Base-by-base conservation (phyloP, 2,888 invertebrate genomes). In the Lissonota sp. region DNA sequence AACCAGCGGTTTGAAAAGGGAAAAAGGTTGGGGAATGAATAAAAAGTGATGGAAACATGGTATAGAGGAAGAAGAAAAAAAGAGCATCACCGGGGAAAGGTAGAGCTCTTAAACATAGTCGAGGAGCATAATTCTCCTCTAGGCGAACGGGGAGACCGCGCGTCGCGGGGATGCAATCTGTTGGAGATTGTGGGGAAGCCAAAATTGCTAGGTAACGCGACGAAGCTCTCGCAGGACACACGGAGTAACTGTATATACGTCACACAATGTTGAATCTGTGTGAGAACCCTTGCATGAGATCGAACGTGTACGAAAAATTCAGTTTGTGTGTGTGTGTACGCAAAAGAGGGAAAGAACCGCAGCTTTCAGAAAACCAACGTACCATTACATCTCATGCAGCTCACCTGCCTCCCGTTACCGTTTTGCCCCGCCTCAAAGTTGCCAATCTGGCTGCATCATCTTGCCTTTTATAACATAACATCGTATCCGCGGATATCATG, bases 171-270 rank as follows among this genome's bases (percentile, higher is more conserved):
- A 86, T 88, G 87, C 87, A 89, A 89, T 90, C 88, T 88, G 83
- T 66, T 62, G 79, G 82, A 87, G 87, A 89, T 90, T 90, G 88
- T 86, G 85, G 88, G 88, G 88, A 87, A 74, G 87, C 87, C 90
- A 71, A 90, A 90, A 90, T 90, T 90, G 87, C 88, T 84, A 86
- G 89, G 89, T 88, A 87, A 83, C 81, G 82, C 84, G 64, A 16
- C 12, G 42, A 49, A 40, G 72, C 66, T 70, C 53, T 55, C 49
- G 40, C 63, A 70, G 78, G 60, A 81, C 64, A 72, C 70, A 63
- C 57, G 12, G 51, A n/a, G n/a, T n/a, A 10, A 14, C 10, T 53
- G 42, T 49, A 42, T 49, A 42, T 60, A 66, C 26, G 26, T 26
- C 49, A 67, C 39, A 62, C 60, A 40, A 26, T 12, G 12, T 51